phyloP scores from a whole-genome alignment of 1,140 invertebrate species.

The Onthophagus taurus region DNA sequence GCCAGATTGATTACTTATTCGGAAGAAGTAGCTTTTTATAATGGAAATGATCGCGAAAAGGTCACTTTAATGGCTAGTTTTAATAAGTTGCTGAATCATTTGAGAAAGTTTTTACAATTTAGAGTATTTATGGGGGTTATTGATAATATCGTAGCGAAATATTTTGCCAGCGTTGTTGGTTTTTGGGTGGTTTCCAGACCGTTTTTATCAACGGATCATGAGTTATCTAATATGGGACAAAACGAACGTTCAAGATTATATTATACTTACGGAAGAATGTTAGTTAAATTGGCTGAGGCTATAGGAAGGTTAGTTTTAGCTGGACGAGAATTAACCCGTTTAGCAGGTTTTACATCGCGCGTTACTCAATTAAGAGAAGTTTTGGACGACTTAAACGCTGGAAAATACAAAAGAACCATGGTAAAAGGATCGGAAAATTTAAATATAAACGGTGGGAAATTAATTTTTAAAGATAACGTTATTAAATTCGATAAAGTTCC shows the following conservation, averaged over 20 bases:
- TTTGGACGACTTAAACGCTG: constrained; percentile 76
- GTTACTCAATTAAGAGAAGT: constrained; percentile 86
- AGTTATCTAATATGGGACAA: constrained; percentile 43
- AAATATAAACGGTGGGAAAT: constrained; percentile 65
- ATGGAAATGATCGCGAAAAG: constrained; percentile 85
- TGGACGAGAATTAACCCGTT: constrained; percentile 83
- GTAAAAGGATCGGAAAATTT: constrained; percentile 43
- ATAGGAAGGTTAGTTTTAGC: constrained; percentile 90
- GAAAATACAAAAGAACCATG: constrained; percentile 84
- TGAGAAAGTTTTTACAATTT: constrained; percentile 86
- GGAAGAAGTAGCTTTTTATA: constrained; percentile 96
- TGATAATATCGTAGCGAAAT: constrained; percentile 95
- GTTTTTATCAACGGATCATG: constrained; percentile 70
- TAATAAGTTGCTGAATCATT: constrained; percentile 78
- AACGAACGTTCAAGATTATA: constrained; percentile 62
- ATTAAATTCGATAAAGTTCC: constrained; percentile 92
- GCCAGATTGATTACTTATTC: constrained; percentile 93
- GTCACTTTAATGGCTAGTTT: constrained; percentile 80
- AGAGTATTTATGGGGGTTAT: constrained; percentile 86
- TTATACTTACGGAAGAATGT: constrained; percentile 93
- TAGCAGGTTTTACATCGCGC: constrained; percentile 88
- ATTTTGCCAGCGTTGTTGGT: constrained; percentile 89
- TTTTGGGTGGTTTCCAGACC: constrained; percentile 92
- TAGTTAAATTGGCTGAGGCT: constrained; percentile 93
- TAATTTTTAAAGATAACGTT: constrained; percentile 81